Evolutionary conservation across 2,888 invertebrate species (phyloP).

Genomic region (Synanthedon myopaeformis): DNA sequence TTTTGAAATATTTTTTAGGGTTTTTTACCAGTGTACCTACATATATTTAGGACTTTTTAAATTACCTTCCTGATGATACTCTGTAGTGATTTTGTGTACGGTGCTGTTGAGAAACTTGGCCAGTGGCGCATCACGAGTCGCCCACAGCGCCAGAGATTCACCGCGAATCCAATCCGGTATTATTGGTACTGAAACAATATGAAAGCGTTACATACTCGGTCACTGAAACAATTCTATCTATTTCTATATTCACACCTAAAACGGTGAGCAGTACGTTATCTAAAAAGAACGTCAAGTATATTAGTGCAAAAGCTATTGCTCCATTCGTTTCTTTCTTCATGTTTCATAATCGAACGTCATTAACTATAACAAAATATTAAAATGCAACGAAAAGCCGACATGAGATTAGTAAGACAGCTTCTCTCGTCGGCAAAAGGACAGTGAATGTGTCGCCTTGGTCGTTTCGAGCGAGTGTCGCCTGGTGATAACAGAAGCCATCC

Average conservation of each 20-base stretch:
- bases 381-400: no score
- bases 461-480: constrained; percentile 10
- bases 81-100: constrained; percentile 17
- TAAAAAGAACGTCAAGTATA: constrained; percentile 81
- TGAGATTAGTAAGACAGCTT: neutral
- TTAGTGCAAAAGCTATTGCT: constrained; percentile 37
- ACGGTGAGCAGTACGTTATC: constrained; percentile 91
- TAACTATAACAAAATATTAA: no score
- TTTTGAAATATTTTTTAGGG: no score
- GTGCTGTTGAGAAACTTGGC: constrained; percentile 45
- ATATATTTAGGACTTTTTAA: no score
- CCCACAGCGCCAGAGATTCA: constrained; percentile 32
- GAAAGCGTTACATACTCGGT: neutral
- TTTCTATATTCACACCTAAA: constrained; percentile 76
- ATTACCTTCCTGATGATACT: neutral
- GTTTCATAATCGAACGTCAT: neutral
- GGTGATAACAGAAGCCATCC: constrained; percentile 29
- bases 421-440: neutral
- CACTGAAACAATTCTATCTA: neutral
- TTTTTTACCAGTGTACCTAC: no score
- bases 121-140: constrained; percentile 30
- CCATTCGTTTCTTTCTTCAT: constrained; percentile 12
- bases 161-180: constrained; percentile 50
- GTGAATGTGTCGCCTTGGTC: neutral
- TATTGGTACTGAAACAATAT: constrained; percentile 40